A percentile compares a stretch with the other conserved stretches of the same genome.
Evolutionary conservation across 2,113 vertebrate species (phyloP).

Genomic region (Tretioscincus oriximinensis): DNA sequence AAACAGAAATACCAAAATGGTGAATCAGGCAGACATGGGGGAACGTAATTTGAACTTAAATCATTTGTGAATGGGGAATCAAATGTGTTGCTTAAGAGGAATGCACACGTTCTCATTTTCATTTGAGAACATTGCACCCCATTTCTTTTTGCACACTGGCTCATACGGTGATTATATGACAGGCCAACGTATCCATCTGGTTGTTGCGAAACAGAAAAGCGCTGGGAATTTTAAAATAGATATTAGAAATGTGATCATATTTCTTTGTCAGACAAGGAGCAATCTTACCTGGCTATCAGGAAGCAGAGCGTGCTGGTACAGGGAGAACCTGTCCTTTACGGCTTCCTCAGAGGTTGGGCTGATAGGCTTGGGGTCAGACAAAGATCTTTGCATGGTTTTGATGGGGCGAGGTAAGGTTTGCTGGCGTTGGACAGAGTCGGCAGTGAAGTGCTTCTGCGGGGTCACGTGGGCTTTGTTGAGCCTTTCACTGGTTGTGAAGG

Average conservation of each 20-base stretch:
- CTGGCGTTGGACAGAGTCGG: conserved; percentile 86
- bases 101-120: not conserved
- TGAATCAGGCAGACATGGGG: not conserved
- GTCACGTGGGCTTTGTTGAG: conserved; percentile 97
- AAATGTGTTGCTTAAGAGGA: not conserved
- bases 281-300: conserved; percentile 88
- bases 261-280: not conserved
- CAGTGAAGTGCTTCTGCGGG: conserved; percentile 92
- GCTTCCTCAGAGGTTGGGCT: conserved; percentile 95
- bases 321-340: conserved; percentile 88
- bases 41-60: not conserved
- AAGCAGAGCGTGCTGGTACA: conserved; percentile 89
- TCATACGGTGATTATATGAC: not conserved
- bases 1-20: too few species aligned
- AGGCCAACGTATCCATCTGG: not conserved
- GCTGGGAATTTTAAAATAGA: not conserved
- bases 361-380: conserved; percentile 97
- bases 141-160: not conserved
- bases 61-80: not conserved
- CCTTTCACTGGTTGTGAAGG: conserved; percentile 92
- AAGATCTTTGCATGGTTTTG: conserved; percentile 95
- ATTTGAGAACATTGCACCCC: not conserved
- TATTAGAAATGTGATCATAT: not conserved
- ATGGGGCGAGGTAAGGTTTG: conserved; percentile 93
- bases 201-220: not conserved